Conservation (phyloP, 2,797 vertebrate genomes). For the Sebastes nivosus region DNA sequence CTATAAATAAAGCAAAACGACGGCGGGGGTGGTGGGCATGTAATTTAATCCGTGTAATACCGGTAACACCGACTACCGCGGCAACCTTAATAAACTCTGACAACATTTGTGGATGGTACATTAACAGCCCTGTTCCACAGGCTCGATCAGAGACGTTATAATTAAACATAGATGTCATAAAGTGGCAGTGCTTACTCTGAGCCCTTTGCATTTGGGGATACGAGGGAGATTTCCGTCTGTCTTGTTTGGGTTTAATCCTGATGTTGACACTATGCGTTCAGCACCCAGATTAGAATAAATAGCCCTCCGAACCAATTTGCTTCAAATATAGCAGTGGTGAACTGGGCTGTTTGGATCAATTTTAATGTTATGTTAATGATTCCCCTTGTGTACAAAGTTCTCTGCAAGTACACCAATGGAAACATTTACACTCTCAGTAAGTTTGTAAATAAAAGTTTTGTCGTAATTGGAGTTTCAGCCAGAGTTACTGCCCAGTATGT, state of each 20-base stretch:
- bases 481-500: background rate
- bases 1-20: no score
- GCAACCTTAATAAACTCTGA: background rate
- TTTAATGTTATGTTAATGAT: constrained; percentile 41
- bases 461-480: background rate
- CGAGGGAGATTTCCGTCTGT: constrained; percentile 43
- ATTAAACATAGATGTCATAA: constrained; percentile 35
- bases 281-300: constrained; percentile 58
- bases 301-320: constrained; percentile 45
- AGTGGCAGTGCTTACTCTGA: constrained; percentile 25
- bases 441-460: background rate
- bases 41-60: no score
- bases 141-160: constrained; percentile 5
- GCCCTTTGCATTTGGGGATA: constrained; percentile 25
- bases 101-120: background rate
- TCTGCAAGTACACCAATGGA: background rate
- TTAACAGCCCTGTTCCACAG: constrained; percentile 7
- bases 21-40: no score
- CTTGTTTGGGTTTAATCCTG: constrained; percentile 53
- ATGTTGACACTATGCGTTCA: constrained; percentile 36
- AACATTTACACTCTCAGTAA: background rate
- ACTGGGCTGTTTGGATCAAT: constrained; percentile 25
- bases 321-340: constrained; percentile 36
- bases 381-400: constrained; percentile 6
- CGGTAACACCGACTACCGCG: no score